These are phyloP conservation scores for Cerceris ruficornis DNA, from an alignment of 2,888 invertebrate genomes.

Conservation along the genomic window DNA sequence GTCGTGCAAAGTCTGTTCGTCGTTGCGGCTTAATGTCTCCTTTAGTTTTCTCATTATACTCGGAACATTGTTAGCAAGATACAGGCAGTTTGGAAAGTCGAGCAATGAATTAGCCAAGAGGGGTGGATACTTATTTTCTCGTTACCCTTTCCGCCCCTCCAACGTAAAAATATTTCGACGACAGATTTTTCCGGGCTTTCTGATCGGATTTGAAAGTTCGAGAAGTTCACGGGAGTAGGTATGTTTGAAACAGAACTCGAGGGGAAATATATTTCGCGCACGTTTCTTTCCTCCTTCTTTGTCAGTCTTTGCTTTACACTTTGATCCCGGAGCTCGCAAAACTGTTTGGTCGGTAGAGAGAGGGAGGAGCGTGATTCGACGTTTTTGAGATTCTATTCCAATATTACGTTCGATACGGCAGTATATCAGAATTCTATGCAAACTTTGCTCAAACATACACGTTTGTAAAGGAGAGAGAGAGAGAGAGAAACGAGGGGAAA, in stretches of 20 bases:
- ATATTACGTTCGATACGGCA: neutral
- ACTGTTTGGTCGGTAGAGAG: neutral
- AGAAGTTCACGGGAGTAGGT: slow-evolving; percentile 37
- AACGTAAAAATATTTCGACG: neutral
- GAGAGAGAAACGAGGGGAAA: no score
- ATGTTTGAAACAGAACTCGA: slow-evolving; percentile 22
- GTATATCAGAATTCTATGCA: no score
- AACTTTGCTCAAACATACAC: no score
- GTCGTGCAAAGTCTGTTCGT: neutral
- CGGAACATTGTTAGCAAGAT: slow-evolving; percentile 28
- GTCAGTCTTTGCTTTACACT: neutral
- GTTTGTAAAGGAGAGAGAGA: neutral
- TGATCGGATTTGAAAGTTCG: slow-evolving; percentile 20
- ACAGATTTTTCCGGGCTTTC: slow-evolving; percentile 3
- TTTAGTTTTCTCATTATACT: slow-evolving; percentile 18
- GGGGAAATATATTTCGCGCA: slow-evolving; percentile 20
- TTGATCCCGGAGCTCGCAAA: neutral
- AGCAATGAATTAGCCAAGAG: slow-evolving; percentile 32
- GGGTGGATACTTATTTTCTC: slow-evolving; percentile 29
- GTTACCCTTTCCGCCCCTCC: slow-evolving; percentile 2
- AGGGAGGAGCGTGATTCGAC: neutral
- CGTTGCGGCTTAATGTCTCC: slow-evolving; percentile 38
- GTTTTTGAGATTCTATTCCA: neutral
- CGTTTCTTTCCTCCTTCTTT: neutral
- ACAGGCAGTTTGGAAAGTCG: slow-evolving; percentile 33